Percentiles rank a stretch among this genome's conserved stretches.
phyloP scores from a whole-genome alignment of 2,888 invertebrate genomes.

The Mactromeris polynyma region DNA sequence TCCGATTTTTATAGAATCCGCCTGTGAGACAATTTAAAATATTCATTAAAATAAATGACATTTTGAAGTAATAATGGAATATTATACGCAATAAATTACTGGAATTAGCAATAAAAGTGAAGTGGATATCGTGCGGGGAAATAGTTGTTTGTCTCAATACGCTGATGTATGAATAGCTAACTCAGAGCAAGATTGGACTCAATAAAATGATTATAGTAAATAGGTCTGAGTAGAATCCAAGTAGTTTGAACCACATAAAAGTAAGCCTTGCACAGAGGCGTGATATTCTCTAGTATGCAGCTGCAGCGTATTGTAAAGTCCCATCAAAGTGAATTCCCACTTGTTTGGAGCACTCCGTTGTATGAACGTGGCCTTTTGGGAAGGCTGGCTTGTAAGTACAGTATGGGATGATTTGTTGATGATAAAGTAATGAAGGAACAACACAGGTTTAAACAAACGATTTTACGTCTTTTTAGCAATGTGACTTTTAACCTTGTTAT shows the following conservation, averaged over 20 bases:
- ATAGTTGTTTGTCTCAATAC: neutral
- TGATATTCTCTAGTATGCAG: neutral
- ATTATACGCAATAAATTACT: slow-evolving; percentile 18
- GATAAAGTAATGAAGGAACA: no score
- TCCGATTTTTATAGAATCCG: neutral
- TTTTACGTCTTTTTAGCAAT: no score
- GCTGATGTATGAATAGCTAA: neutral
- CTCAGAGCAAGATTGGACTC: neutral
- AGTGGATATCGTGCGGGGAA: neutral
- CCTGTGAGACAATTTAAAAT: slow-evolving; percentile 15
- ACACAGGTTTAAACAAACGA: no score
- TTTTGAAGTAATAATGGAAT: slow-evolving; percentile 3
- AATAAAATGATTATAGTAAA: slow-evolving; percentile 7
- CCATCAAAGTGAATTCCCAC: no score
- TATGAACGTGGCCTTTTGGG: no score
- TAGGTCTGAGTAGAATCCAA: neutral
- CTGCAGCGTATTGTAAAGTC: neutral
- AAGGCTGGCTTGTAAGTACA: no score
- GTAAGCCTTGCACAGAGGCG: neutral
- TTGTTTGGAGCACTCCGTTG: no score
- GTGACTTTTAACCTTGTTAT: no score
- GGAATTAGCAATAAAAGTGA: slow-evolving; percentile 15
- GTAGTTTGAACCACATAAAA: slow-evolving; percentile 1
- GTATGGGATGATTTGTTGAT: no score
- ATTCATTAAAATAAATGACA: slow-evolving; percentile 20